A percentile compares a stretch with the other conserved stretches of the same genome.
phyloP scores from a whole-genome alignment of 2,797 vertebrate species.

The Melopsittacus undulatus region DNA sequence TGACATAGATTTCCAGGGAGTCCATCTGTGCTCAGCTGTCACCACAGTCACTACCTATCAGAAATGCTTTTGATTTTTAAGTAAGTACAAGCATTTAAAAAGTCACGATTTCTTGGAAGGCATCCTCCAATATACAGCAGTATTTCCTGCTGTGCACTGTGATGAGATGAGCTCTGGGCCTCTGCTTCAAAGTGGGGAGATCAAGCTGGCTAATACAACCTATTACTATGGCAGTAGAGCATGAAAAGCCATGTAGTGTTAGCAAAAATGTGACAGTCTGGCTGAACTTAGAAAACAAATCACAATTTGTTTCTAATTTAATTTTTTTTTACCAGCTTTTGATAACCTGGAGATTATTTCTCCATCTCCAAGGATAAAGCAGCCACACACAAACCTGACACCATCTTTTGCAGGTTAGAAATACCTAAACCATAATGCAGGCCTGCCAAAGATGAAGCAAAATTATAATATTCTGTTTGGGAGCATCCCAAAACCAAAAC shows the following conservation, averaged over 20 bases:
- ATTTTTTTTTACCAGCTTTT: neutral
- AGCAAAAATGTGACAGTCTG: neutral
- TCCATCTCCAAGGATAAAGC: neutral
- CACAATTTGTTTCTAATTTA: neutral
- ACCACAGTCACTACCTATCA: neutral
- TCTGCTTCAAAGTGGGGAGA: neutral
- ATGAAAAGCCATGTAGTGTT: neutral
- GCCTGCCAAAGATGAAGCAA: neutral
- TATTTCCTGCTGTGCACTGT: rapidly evolving
- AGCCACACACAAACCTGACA: neutral
- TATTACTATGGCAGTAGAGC: neutral
- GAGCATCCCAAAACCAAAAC: neutral
- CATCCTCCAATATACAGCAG: neutral
- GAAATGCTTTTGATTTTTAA: neutral
- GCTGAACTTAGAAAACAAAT: neutral
- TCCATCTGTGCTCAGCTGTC: neutral
- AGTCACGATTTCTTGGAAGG: neutral
- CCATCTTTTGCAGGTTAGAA: neutral
- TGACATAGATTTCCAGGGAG: neutral
- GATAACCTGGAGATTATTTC: neutral
- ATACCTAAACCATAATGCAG: rapidly evolving
- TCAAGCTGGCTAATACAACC: neutral
- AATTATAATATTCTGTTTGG: neutral
- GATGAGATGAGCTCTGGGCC: neutral
- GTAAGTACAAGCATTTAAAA: neutral